Evolutionary conservation across 2,113 vertebrate species (phyloP).

Genomic region (Illadopsis cleaveri): DNA sequence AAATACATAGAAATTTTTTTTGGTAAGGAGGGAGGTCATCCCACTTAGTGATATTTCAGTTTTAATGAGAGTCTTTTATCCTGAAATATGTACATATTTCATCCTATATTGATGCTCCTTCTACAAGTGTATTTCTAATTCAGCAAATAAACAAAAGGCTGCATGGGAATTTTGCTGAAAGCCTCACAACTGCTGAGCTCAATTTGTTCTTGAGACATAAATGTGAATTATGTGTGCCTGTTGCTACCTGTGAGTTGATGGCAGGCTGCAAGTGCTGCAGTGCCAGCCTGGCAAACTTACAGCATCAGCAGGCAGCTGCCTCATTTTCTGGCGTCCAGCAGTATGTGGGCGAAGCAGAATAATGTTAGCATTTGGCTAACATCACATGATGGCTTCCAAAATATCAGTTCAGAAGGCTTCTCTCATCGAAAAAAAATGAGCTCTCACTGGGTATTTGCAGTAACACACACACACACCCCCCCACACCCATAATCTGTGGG

Average conservation of each 20-base stretch:
- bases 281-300: not conserved
- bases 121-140: not conserved
- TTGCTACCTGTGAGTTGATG: conserved; percentile 18
- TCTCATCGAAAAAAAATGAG: conserved; percentile 41
- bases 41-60: not conserved
- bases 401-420: not conserved
- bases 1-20: not conserved
- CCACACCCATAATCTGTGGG: conserved; percentile 8
- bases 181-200: not conserved
- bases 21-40: not conserved
- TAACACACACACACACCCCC: not conserved
- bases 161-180: not conserved
- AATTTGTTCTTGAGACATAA: conserved; percentile 3
- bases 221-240: not conserved
- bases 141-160: not conserved
- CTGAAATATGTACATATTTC: not conserved
- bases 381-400: conserved; percentile 21
- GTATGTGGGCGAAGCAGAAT: conserved; percentile 27
- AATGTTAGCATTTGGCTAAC: conserved; percentile 16
- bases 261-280: not conserved
- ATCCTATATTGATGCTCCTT: not conserved
- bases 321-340: conserved; percentile 9
- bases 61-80: not conserved
- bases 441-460: not conserved
- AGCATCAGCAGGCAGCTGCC: not conserved